Base-by-base conservation (phyloP, 2,888 invertebrate genomes). In the Calephelis perditalis region DNA sequence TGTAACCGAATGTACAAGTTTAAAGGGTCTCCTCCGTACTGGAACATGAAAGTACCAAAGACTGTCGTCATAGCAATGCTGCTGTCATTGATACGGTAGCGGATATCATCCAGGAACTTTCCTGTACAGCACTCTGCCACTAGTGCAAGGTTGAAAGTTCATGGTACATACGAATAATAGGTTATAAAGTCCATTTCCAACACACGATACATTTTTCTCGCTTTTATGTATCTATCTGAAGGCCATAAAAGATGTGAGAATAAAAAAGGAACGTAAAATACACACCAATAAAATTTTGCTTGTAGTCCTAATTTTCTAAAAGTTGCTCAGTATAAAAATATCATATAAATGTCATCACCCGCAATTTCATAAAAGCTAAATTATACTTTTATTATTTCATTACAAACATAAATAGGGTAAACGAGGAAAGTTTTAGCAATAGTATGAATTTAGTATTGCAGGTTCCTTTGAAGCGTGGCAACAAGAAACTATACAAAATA, bases 401-500 rank as follows among this genome's bases (percentile, higher is more conserved):
- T 65, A 62, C 59, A 65, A 36, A 61, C 54, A 56, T 65, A 65
- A 63, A 71, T 73, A 71, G 72, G 69, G 68, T 68, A 70, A 70
- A 71, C 66, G 71, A 72, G 68, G 60, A 68, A 75, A 78, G 79
- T 73, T 80, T 76, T 64, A 71, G 67, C 70, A 68, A 72, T 67
- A 65, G 67, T 63, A 65, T 63, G 60, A 62, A 56, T 71, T 71
- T 71, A 77, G 73, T 72, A 76, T 77, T 76, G 68, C 63, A 69
- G 72, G 80, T 79, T 75, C 73, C 75, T 74, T 69, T 71, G 69
- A 68, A 71, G 73, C 73, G 71, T 71, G 64, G 67, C 66, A 63
- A 59, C 67, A 69, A 71, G 68, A 69, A 76, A 77, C 71, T 74
- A 46, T 56, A 76, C 72, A 73, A 80, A 80, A 83, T 82, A 82